Percentiles rank a stretch among this genome's conserved stretches.
Conservation (phyloP, 2,113 vertebrate species). For the Ahaetulla prasina region DNA sequence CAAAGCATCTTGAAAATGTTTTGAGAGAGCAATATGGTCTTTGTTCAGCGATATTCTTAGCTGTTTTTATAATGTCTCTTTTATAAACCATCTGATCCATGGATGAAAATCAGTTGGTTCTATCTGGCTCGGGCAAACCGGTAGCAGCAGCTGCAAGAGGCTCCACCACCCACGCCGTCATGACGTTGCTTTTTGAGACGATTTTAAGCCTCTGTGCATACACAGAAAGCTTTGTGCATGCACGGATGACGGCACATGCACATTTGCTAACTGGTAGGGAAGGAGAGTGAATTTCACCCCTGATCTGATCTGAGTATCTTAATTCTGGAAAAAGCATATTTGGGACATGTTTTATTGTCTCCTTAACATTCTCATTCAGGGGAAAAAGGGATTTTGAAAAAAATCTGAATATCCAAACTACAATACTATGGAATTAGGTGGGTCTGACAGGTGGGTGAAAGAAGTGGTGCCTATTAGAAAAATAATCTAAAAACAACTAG, state of each 20-base stretch:
- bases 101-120: too few species aligned
- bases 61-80: background rate
- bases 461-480: background rate
- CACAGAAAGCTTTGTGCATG: too few species aligned
- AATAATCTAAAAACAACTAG: background rate
- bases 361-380: background rate
- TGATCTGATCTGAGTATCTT: too few species aligned
- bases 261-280: too few species aligned
- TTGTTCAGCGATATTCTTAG: conserved; percentile 7
- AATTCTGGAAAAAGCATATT: background rate
- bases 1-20: conserved; percentile 36
- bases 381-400: too few species aligned
- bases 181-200: too few species aligned
- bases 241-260: too few species aligned
- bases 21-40: conserved; percentile 38
- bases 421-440: background rate
- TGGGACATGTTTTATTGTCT: background rate
- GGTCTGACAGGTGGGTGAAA: background rate
- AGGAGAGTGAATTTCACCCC: too few species aligned
- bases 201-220: too few species aligned
- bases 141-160: too few species aligned
- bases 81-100: background rate
- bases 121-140: too few species aligned
- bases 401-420: background rate
- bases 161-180: too few species aligned